Conservation (phyloP, 2,888 invertebrate species). For the Calameuta idolon region DNA sequence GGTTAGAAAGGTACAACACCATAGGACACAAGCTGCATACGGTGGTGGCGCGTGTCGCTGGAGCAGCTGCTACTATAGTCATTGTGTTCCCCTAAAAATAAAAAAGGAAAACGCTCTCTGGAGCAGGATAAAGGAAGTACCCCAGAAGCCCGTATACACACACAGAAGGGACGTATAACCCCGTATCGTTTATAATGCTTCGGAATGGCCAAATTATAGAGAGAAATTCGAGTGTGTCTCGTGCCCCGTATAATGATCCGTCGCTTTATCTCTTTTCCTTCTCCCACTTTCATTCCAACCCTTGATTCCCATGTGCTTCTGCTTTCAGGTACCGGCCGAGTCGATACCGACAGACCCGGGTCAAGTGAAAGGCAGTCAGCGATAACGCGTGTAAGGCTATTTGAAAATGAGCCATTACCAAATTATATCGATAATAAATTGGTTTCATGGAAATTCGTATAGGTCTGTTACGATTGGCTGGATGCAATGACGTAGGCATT, state of each 20-base stretch:
- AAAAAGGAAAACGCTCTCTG: conserved; percentile 34
- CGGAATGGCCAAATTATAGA: conserved; percentile 59
- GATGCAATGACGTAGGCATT: not conserved
- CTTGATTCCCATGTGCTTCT: not conserved
- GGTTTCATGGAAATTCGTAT: not conserved
- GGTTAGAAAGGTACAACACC: conserved; percentile 5
- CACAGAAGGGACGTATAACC: not conserved
- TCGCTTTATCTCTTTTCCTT: not conserved
- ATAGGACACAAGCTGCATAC: conserved; percentile 26
- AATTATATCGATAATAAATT: not conserved
- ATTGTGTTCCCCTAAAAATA: conserved; percentile 45
- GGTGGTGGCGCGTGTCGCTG: conserved; percentile 57
- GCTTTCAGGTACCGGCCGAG: not conserved
- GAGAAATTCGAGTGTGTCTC: conserved; percentile 28
- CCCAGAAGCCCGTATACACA: conserved; percentile 3
- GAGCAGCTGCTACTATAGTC: conserved; percentile 49
- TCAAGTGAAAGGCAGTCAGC: not conserved
- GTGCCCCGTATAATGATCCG: conserved; percentile 19
- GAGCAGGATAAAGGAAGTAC: conserved; percentile 13
- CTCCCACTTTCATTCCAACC: not conserved
- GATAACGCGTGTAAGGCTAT: not conserved
- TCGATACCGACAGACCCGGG: not conserved
- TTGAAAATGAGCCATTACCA: not conserved
- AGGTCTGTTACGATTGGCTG: not conserved
- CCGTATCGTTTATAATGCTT: conserved; percentile 40